Evolutionary conservation across 1,140 invertebrate species (phyloP), one percentile per base, ranked within the genome.

Genomic region (Tyrophagus putrescentiae): DNA sequence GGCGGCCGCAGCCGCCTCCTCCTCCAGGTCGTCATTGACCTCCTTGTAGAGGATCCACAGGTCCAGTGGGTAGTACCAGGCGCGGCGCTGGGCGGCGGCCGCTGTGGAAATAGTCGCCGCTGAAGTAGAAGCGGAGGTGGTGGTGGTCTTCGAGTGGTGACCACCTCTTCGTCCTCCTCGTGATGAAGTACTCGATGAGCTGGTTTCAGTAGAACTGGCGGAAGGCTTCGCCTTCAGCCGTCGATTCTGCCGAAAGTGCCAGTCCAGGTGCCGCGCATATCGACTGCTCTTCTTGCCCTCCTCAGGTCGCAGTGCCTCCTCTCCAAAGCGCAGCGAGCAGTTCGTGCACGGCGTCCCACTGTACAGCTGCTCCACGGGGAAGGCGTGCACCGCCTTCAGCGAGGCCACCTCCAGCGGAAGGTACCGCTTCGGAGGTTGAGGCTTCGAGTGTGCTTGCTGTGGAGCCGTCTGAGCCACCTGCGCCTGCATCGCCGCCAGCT

Each of bases 221-320:
- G 31, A 32, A 54, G 34, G 25, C 21, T 62, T 57, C 45, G 34
- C 86, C 60, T 87, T 82, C 66, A 90, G 88, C 42, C 83, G 76
- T 9, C 88, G 75, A 72, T 97, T 97, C 71, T 90, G 85, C 9
- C 91, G 50, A 73, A 96, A 96, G 75, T 97, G 93, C 92, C 93
- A 96, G 73, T 97, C 91, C 29, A 96, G 77, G 74, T 96, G 93
- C 69, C 90, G 85, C 63, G 85, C 85, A 70, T 96, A 80, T 53
- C 68, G 87, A 57, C 82, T 80, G 29, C 52, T 60, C 27, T 54
- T 54, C 7, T 21, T 6, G 23, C 31, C 31, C 21, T 50, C 45
- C 36, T 87, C 84, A 0, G 85, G 88, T 67, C 87, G 81, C 45
- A 48, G 31, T 9, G 45, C 45, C 70, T 89, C 84, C 0, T 85